Conservation (phyloP, 2,113 vertebrate species). For the Trachemys scripta region DNA sequence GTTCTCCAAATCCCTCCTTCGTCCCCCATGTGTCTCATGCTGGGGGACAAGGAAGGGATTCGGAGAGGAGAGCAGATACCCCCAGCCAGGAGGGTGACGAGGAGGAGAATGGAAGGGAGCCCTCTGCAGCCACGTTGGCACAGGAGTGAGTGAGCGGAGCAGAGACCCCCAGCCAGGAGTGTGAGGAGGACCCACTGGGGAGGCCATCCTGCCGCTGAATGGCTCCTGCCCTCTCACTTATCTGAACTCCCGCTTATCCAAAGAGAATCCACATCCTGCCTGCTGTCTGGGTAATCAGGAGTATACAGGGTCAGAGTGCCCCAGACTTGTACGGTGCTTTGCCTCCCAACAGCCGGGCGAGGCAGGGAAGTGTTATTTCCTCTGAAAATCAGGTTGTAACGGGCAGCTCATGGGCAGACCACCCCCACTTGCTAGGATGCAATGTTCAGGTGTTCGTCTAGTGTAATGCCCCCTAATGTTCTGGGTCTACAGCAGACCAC, state of each 20-base stretch:
- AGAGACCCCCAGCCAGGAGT: background rate
- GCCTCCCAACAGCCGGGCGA: fast-evolving
- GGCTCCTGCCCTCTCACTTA: background rate
- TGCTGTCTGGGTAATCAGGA: background rate
- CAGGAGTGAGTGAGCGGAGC: background rate
- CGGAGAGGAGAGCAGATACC: background rate
- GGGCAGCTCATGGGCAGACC: no score
- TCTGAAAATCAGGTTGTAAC: no score
- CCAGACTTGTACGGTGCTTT: no score
- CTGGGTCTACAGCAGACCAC: no score
- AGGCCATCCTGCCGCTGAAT: background rate
- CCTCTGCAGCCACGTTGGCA: no score
- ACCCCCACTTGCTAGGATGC: no score
- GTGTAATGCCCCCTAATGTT: no score
- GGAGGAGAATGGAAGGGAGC: background rate
- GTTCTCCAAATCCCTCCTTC: no score
- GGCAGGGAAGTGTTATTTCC: background rate
- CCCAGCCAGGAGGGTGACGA: background rate
- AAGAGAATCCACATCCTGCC: background rate
- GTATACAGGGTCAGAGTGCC: background rate
- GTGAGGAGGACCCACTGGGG: background rate
- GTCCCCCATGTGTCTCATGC: no score
- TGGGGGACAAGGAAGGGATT: no score
- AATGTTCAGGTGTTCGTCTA: no score
- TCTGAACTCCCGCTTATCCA: background rate